phyloP scores from a whole-genome alignment of 2,888 invertebrate species.

The Myopa testacea region DNA sequence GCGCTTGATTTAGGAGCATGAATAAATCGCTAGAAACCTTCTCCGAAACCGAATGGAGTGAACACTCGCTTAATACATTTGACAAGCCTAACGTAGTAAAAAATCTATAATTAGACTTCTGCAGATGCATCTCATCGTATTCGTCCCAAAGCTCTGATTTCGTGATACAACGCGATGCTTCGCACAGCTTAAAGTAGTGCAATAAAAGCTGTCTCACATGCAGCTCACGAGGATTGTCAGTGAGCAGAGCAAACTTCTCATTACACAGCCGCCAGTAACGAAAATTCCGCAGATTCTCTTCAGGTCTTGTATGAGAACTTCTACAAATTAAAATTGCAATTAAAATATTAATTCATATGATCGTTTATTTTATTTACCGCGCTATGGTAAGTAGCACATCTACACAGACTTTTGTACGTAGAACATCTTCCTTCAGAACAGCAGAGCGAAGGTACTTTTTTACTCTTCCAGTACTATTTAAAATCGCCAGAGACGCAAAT shows the following conservation, averaged over 20 bases:
- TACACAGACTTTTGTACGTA: conserved; percentile 48
- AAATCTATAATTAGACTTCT: conserved; percentile 22
- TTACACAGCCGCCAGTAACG: conserved; percentile 49
- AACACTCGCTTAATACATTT: background rate
- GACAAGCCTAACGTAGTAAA: conserved; percentile 21
- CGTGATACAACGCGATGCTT: background rate
- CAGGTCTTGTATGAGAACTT: conserved; percentile 45
- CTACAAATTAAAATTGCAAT: background rate
- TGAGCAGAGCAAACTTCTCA: conserved; percentile 50
- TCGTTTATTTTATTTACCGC: conserved; percentile 44
- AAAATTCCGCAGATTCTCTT: conserved; percentile 37
- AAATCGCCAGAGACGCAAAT: conserved; percentile 47
- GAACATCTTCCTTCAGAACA: conserved; percentile 46
- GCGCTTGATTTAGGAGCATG: background rate
- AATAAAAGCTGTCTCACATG: conserved; percentile 50
- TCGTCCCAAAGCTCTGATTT: conserved; percentile 20
- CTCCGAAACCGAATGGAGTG: background rate
- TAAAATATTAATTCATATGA: background rate
- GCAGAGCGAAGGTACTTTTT: conserved; percentile 44
- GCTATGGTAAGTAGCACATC: conserved; percentile 53
- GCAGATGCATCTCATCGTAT: background rate
- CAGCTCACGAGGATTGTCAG: conserved; percentile 46
- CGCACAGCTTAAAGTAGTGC: conserved; percentile 26
- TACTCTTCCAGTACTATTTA: conserved; percentile 38
- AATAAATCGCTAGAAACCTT: background rate